These are phyloP conservation scores for Apteryx mantelli DNA, from an alignment of 2,113 vertebrate species.

Conservation along the genomic window DNA sequence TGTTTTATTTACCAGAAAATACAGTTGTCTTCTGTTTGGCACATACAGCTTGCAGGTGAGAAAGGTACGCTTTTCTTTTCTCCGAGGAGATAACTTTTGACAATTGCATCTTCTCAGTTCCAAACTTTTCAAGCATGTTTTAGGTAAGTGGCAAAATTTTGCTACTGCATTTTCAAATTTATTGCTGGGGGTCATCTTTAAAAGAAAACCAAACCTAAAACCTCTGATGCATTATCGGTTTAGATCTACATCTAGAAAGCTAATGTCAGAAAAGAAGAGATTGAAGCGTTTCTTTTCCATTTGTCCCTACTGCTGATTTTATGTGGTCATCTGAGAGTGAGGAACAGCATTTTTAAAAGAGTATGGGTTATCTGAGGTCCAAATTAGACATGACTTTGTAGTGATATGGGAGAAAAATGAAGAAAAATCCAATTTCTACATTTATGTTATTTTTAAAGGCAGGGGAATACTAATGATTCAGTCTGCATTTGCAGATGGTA, in stretches of 20 bases:
- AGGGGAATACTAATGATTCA: background rate
- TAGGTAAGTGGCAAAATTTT: background rate
- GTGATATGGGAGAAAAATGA: background rate
- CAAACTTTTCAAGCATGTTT: background rate
- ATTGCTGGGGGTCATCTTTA: background rate
- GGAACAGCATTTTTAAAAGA: background rate
- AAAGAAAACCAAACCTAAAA: background rate
- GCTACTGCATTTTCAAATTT: background rate
- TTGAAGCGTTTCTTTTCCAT: accelerated
- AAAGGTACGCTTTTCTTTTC: background rate
- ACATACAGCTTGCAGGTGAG: background rate
- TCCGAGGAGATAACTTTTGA: background rate
- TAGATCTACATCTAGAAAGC: background rate
- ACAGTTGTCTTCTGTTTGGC: background rate
- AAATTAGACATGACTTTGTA: background rate
- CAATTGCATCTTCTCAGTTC: background rate
- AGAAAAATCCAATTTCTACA: accelerated
- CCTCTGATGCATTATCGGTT: background rate
- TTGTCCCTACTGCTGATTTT: background rate
- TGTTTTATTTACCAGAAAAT: background rate
- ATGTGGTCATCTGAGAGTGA: accelerated
- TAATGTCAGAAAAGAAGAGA: background rate
- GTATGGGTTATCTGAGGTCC: background rate
- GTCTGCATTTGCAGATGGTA: background rate
- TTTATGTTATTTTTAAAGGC: background rate